Conservation (phyloP, 2,113 vertebrate species). For the Onychostoma macrolepis region DNA sequence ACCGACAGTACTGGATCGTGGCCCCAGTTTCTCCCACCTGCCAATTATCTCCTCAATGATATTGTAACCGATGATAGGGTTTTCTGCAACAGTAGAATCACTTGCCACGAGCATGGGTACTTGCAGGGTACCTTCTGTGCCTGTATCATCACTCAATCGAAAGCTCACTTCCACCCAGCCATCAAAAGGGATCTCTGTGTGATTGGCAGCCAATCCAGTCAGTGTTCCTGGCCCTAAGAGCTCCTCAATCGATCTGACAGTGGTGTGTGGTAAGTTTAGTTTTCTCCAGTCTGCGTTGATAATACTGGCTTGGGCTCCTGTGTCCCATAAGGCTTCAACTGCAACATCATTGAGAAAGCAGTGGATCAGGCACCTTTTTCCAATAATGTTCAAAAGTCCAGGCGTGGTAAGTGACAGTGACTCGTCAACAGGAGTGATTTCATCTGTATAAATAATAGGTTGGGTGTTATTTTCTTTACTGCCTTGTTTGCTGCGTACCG, state of each 20-base stretch:
- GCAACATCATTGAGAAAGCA: background rate
- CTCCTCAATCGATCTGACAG: too few relatives aligned
- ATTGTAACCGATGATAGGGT: background rate
- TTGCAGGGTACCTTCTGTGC: too few relatives aligned
- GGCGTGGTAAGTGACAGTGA: background rate
- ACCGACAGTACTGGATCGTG: background rate
- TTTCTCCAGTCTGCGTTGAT: conserved; percentile 8
- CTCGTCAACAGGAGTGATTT: background rate
- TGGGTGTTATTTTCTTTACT: background rate
- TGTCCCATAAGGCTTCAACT: conserved; percentile 17
- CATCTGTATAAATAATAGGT: background rate
- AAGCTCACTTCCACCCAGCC: too few relatives aligned
- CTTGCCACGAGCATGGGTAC: too few relatives aligned
- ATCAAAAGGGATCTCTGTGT: background rate
- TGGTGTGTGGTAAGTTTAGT: background rate
- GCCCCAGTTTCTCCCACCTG: background rate
- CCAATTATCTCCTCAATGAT: background rate
- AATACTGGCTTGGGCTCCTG: background rate
- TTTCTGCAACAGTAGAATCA: background rate
- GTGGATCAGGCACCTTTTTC: conserved; percentile 61
- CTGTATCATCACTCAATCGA: too few relatives aligned
- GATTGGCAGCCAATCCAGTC: background rate
- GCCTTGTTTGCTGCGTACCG: background rate
- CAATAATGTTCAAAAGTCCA: background rate
- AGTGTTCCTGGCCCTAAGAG: too few relatives aligned